phyloP scores from a whole-genome alignment of 2,888 invertebrate genomes.

The Sylvicola cinctus region DNA sequence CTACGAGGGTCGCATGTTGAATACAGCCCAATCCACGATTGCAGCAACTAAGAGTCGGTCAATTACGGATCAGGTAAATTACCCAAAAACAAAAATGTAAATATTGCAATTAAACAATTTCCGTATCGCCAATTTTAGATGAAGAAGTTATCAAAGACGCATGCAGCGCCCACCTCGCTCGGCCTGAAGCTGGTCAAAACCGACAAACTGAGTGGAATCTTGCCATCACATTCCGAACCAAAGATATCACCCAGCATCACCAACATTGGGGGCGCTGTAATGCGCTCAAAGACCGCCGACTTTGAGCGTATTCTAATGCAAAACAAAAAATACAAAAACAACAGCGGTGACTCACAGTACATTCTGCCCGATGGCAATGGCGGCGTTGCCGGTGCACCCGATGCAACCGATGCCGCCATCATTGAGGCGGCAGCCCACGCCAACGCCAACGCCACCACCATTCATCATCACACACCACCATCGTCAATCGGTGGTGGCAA shows the following conservation, averaged over 20 bases:
- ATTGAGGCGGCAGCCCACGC: background rate
- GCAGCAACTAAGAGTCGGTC: background rate
- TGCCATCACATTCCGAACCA: conserved; percentile 14
- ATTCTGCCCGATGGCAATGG: background rate
- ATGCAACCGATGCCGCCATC: background rate
- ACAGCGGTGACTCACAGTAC: background rate
- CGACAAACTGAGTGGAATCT: no score
- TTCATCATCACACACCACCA: no score
- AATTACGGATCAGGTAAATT: background rate
- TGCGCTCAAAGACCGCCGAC: conserved; percentile 44
- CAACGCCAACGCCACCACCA: no score
- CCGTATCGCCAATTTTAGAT: no score
- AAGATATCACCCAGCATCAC: conserved; percentile 35
- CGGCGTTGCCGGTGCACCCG: background rate
- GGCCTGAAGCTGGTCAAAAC: no score
- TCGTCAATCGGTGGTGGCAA: no score
- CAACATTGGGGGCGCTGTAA: conserved; percentile 41
- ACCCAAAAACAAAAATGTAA: no score
- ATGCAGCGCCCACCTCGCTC: no score
- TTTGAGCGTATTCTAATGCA: conserved; percentile 31
- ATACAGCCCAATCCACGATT: background rate
- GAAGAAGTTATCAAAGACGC: no score
- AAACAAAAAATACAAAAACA: conserved; percentile 1
- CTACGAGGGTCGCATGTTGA: no score
- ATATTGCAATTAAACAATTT: no score